Evolutionary conservation across 2,797 vertebrate species (phyloP).

Genomic region (Delichon dasypus): DNA sequence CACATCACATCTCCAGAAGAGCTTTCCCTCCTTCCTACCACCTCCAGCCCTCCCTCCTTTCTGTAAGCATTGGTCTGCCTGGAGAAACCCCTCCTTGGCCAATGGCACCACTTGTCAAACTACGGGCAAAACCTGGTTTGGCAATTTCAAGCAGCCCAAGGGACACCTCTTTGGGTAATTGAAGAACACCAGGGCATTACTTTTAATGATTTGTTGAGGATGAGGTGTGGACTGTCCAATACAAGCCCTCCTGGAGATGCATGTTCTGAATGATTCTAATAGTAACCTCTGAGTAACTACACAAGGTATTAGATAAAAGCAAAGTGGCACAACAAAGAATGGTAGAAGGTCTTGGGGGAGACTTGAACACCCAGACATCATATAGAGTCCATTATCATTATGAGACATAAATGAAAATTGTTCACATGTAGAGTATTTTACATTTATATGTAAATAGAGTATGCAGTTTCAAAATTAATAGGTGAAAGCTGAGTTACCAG

Average conservation of each 20-base stretch:
- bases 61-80: background rate
- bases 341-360: background rate
- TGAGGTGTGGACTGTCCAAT: background rate
- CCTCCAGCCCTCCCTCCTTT: background rate
- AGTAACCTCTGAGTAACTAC: background rate
- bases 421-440: background rate
- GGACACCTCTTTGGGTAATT: background rate
- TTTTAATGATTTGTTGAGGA: background rate
- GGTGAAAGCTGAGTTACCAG: background rate
- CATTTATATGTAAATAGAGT: background rate
- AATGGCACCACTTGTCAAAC: background rate
- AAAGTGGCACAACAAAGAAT: background rate
- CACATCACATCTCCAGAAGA: background rate
- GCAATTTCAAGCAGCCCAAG: background rate
- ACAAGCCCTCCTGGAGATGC: background rate
- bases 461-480: constrained; percentile 3
- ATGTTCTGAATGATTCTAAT: background rate
- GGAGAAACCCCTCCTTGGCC: background rate
- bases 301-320: background rate
- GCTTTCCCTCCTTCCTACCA: background rate
- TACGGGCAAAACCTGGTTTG: background rate
- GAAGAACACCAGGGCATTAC: background rate
- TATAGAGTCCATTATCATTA: background rate
- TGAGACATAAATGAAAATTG: background rate
- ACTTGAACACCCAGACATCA: background rate